Conservation (phyloP, 2,888 invertebrate species). For the Flexamia atlantica region DNA sequence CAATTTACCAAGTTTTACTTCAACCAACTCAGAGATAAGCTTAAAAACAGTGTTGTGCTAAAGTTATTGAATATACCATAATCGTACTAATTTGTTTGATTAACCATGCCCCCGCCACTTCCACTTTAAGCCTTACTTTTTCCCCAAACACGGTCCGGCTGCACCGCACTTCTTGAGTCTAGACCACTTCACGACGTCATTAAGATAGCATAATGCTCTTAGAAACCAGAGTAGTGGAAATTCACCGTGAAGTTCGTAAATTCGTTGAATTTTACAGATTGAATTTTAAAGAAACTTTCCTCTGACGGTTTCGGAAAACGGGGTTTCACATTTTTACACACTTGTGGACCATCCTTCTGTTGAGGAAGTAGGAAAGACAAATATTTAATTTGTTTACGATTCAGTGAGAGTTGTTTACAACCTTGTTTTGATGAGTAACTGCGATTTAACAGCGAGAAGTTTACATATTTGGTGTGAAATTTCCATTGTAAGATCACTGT, state of each 20-base stretch:
- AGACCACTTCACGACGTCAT: background rate
- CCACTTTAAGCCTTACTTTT: background rate
- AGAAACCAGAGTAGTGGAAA: slow-evolving; percentile 3
- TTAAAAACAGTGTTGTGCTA: no score
- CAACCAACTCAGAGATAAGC: no score
- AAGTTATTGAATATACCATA: no score
- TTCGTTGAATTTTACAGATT: no score
- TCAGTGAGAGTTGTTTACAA: background rate
- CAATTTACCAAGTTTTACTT: no score
- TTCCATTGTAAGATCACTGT: no score
- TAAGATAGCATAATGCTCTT: background rate
- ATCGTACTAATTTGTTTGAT: no score
- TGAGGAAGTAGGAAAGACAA: background rate
- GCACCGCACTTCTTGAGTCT: background rate
- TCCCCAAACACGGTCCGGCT: background rate
- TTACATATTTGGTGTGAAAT: no score
- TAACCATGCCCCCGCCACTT: background rate
- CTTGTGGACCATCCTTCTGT: background rate
- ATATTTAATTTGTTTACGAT: slow-evolving; percentile 2
- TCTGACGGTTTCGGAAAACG: no score
- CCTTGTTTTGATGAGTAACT: background rate
- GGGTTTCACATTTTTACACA: no score
- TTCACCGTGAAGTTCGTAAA: no score
- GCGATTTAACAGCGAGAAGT: background rate
- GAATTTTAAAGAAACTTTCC: no score